Conservation (phyloP, 2,888 invertebrate genomes). For the Limnephilus auricula region DNA sequence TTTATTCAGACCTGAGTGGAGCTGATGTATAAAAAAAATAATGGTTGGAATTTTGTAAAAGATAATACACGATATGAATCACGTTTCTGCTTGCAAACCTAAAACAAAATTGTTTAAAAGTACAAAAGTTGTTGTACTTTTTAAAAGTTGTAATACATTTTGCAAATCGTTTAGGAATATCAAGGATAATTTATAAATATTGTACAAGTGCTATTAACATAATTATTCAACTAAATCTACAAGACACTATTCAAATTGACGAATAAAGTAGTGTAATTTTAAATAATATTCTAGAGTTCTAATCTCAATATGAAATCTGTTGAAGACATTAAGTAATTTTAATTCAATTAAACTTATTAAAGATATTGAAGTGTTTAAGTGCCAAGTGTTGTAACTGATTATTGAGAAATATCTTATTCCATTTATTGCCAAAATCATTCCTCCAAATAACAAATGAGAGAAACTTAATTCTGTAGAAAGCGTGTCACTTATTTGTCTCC, state of each 20-base stretch:
- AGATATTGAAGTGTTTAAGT: not conserved
- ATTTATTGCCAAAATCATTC: not conserved
- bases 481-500: slow-evolving; percentile 24
- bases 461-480: slow-evolving; percentile 4
- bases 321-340: not conserved
- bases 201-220: not conserved
- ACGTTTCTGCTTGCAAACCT: too few relatives aligned
- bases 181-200: not conserved
- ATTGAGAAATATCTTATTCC: slow-evolving; percentile 1
- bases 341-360: not conserved
- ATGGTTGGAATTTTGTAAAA: too few relatives aligned
- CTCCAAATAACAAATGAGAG: slow-evolving; percentile 3
- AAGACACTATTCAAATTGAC: too few relatives aligned
- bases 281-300: not conserved
- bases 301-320: not conserved
- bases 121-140: too few relatives aligned
- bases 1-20: too few relatives aligned
- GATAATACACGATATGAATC: too few relatives aligned
- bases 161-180: too few relatives aligned
- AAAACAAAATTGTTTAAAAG: too few relatives aligned
- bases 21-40: too few relatives aligned
- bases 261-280: not conserved
- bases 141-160: too few relatives aligned
- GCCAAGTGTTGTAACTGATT: slow-evolving; percentile 23
- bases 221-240: too few relatives aligned